Conservation (phyloP, 2,113 vertebrate species). For the Ovis canadensis region DNA sequence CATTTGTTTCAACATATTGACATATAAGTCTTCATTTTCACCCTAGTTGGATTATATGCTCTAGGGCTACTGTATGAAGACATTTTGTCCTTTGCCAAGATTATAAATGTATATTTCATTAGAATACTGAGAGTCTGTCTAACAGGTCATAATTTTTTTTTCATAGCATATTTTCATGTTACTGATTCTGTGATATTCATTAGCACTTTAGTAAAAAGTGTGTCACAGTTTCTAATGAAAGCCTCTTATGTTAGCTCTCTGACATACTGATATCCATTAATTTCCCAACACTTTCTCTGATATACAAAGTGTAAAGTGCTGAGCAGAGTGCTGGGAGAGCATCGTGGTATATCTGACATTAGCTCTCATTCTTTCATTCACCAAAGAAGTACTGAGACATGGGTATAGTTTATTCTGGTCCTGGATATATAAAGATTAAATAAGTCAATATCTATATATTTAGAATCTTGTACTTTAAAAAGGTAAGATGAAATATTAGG, state of each 20-base stretch:
- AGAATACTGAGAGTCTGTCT: neutral
- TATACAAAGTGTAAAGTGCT: neutral
- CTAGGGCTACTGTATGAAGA: neutral
- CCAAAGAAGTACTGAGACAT: neutral
- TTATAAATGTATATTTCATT: neutral
- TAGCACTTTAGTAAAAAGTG: neutral
- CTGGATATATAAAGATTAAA: neutral
- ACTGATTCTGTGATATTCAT: neutral
- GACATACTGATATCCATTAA: neutral
- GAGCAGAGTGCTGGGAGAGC: neutral
- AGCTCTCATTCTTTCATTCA: neutral
- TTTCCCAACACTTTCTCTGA: neutral
- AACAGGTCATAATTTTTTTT: neutral
- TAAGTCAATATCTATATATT: neutral
- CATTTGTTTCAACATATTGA: neutral
- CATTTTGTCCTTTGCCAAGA: neutral
- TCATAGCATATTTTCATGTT: conserved; percentile 9
- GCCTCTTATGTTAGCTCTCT: neutral
- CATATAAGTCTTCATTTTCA: neutral
- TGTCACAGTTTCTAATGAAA: neutral
- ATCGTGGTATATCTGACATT: neutral
- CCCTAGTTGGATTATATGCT: neutral
- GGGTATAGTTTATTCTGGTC: neutral
- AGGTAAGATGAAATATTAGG: neutral
- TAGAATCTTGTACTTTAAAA: neutral